phyloP scores from a whole-genome alignment of 2,113 vertebrate species.

The Oreocharis arfaki region DNA sequence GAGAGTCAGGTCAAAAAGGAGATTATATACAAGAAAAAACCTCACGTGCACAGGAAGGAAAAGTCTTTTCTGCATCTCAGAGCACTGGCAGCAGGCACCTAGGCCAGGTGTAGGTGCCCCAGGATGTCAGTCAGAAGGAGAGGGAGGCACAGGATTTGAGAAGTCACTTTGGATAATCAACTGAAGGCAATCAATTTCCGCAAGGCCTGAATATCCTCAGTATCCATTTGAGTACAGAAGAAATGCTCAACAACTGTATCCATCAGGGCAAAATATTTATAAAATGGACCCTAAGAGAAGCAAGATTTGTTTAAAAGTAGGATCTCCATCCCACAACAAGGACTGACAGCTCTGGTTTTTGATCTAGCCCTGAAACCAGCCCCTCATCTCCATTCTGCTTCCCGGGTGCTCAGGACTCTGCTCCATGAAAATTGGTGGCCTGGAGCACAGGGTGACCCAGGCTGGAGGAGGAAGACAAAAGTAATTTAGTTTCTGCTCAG shows the following conservation, averaged over 20 bases:
- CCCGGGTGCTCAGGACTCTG: background rate
- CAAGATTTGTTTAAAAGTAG: background rate
- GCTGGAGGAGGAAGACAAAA: background rate
- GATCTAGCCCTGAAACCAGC: background rate
- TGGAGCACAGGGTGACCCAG: background rate
- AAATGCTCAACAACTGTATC: background rate
- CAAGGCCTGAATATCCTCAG: background rate
- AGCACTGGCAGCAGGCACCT: background rate
- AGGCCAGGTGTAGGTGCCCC: accelerated
- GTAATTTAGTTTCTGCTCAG: background rate
- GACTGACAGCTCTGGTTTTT: background rate
- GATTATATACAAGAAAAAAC: background rate
- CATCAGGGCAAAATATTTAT: background rate
- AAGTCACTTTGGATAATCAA: background rate
- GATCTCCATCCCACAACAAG: background rate
- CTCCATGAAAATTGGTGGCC: background rate
- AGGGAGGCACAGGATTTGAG: background rate
- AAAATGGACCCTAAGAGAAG: background rate
- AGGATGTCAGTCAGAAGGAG: background rate
- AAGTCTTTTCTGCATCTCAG: background rate
- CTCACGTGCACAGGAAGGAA: accelerated
- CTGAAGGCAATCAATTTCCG: background rate
- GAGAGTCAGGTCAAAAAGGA: background rate
- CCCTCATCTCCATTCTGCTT: background rate
- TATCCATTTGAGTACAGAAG: background rate